Base-by-base conservation (phyloP, 35 echinoderm and acorn worm species). In the Stichopus chloronotus region DNA sequence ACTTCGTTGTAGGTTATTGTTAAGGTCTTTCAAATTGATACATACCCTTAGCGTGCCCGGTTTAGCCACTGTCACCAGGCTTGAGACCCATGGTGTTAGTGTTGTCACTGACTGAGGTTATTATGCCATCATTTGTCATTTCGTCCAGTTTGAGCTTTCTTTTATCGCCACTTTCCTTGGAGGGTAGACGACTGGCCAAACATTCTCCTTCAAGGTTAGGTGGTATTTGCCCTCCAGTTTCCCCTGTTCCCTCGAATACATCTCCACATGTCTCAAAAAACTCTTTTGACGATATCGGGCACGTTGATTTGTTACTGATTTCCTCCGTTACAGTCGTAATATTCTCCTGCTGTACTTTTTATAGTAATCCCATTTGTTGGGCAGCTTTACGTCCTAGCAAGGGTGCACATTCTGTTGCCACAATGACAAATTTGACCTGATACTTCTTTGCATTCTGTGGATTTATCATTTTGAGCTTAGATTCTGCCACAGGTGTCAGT, bases 371-470 rank as follows among this genome's bases (percentile, higher is more conserved):
- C 93, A 96, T 94, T 57, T 94, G 93, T 58, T 97, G 95, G 30
- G 57, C 58, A 23, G 89, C 89, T 78, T n/a, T 58, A 77, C 57
- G 88, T 65, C 86, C 86, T 19, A 88, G 86, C 16, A 88, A 17
- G 21, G 86, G 63, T 88, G n/a, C 13, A 19, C 69, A 92, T 69
- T 94, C 23, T 10, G 76, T 56, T 8, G 92, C 25, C 8, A 95
- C 16, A 25, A 95, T 78, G 59, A 91, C 57, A 59, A 95, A 93
- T 24, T 97, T 90, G 25, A 81, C 92, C 78, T 76, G 61, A 54
- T 92, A 94, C 30, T 95, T 97, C 53, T 92, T 93, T 0, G 74
- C 72, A 74, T 92, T 95, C 90, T 98, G 95, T 23, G 90, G 94
- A 63, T 98, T 95, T 1, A 76, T 71, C 92, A 95, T 90, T 69